These are phyloP conservation scores for Willowsia nigromaculata DNA, from an alignment of 2,888 invertebrate species.

Conservation along the genomic window DNA sequence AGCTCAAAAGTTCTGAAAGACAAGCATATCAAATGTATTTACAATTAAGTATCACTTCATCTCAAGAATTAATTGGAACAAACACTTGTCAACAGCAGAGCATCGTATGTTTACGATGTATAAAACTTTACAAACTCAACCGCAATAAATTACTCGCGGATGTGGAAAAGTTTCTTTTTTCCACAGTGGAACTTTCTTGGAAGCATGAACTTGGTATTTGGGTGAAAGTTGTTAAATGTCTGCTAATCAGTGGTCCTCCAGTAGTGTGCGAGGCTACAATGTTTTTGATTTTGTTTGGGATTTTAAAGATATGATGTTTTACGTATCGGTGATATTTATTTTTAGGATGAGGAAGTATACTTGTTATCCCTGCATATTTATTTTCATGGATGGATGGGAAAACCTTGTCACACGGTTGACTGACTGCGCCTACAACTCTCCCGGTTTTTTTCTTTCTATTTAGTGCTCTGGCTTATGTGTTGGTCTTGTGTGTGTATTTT, in stretches of 20 bases:
- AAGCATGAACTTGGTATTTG: no score
- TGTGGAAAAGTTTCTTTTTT: background rate
- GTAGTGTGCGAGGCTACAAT: no score
- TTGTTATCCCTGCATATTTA: background rate
- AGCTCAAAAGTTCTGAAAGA: no score
- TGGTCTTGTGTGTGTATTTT: background rate
- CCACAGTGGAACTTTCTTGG: no score
- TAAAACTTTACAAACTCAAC: background rate
- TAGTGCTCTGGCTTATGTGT: background rate
- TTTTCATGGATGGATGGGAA: constrained; percentile 38
- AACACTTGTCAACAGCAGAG: constrained; percentile 52
- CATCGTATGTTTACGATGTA: no score
- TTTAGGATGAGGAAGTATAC: no score
- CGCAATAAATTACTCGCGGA: background rate
- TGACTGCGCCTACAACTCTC: constrained; percentile 37
- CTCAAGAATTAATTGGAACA: constrained; percentile 44
- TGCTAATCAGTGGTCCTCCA: no score
- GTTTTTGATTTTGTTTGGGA: no score
- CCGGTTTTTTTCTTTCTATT: background rate
- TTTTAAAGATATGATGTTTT: no score
- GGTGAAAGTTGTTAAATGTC: no score
- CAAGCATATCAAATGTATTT: background rate
- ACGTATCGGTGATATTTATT: no score
- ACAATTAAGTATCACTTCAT: background rate
- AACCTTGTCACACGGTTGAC: constrained; percentile 63